Evolutionary conservation across 2,888 invertebrate species (phyloP).

Genomic region (Endomychus coccineus): DNA sequence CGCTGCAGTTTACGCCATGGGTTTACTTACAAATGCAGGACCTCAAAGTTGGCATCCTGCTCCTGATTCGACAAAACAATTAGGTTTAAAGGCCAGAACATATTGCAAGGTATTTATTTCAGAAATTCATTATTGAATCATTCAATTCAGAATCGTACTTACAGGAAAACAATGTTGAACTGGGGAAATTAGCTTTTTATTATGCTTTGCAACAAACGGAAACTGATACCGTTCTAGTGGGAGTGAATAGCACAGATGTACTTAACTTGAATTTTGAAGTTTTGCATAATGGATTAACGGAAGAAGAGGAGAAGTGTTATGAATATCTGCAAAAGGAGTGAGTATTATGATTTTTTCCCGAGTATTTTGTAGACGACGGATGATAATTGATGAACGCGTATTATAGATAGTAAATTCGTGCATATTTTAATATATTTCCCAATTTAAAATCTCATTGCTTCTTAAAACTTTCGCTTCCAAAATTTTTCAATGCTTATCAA

Average conservation of each 20-base stretch:
- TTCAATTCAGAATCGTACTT: background rate
- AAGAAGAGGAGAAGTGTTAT: constrained; percentile 57
- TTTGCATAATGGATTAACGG: constrained; percentile 54
- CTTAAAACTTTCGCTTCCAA: too few relatives aligned
- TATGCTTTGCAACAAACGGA: constrained; percentile 54
- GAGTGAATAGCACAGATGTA: constrained; percentile 61
- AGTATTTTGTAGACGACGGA: too few relatives aligned
- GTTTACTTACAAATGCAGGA: constrained; percentile 67
- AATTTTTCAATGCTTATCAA: too few relatives aligned
- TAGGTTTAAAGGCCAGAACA: constrained; percentile 55
- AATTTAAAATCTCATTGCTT: too few relatives aligned
- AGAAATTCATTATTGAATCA: background rate
- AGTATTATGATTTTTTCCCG: too few relatives aligned
- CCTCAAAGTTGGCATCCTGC: constrained; percentile 80
- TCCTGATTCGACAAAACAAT: constrained; percentile 51
- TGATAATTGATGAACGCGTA: too few relatives aligned
- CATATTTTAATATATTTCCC: too few relatives aligned
- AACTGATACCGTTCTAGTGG: constrained; percentile 65
- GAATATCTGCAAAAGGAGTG: constrained; percentile 30
- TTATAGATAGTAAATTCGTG: too few relatives aligned
- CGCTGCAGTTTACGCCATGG: constrained; percentile 76
- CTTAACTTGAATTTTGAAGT: constrained; percentile 59
- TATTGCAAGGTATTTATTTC: constrained; percentile 54
- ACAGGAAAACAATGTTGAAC: constrained; percentile 55
- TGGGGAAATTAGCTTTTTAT: constrained; percentile 66